Base-by-base conservation (phyloP, 1,140 invertebrate genomes). In the Diuraphis noxia region DNA sequence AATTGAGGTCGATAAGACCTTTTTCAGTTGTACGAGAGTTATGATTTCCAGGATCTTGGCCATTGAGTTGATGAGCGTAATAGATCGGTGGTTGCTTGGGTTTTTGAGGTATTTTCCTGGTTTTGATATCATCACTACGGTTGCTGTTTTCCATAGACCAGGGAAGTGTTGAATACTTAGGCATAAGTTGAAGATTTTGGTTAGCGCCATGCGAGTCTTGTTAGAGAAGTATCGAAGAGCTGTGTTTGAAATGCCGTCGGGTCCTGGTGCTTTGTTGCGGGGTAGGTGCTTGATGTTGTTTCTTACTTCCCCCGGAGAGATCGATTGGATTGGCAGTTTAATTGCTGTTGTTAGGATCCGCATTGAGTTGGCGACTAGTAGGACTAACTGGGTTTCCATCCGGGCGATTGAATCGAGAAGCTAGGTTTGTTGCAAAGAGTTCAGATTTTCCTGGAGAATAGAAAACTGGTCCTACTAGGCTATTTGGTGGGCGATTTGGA, bases 121-220 rank as follows among this genome's bases (percentile, higher is more conserved):
- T 91, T 93, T 93, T 2, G 46, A 82, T 41, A 94, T 93, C 92
- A 94, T 93, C 19, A 93, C 93, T 7, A 94, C 92, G 87, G 93
- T 89, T 0, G 93, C 93, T 36, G 93, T 92, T 92, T 94, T 94
- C 93, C 93, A 94, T 41, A 92, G 6, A 30, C 34, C 25, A 5
- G 91, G 82, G 36, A 91, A 36, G 30, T 85, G 36, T 40, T 43
- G 17, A 7, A 36, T 21, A 30, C 92, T 41, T 23, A 91, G 19
- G 23, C 41, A 34, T 5, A n/a, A 79, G 38, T 72, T 91, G 43
- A 84, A 56, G 1, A 91, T 43, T 41, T 86, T 34, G 17, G 84
- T 46, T 6, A 86, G 23, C 21, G 25, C 10, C 9, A 46, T 25
- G 25, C 49, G 36, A 10, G 43, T 46, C 13, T 86, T 86, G 43